A percentile compares a stretch with the other conserved stretches of the same genome.
phyloP scores from a whole-genome alignment of 2,113 vertebrate species.

The Triplophysa siluroides region DNA sequence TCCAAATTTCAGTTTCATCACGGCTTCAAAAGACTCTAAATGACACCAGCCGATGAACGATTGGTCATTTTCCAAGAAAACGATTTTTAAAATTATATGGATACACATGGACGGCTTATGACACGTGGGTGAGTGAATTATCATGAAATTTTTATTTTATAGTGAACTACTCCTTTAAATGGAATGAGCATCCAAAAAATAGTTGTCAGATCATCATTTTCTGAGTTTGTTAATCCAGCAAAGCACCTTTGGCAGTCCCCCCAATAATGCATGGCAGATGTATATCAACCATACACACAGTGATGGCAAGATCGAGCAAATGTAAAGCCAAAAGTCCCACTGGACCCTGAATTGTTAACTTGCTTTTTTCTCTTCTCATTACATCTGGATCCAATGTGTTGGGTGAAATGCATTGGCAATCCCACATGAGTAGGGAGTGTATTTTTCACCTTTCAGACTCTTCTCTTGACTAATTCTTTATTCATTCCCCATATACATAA shows the following conservation, averaged over 20 bases:
- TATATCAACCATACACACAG: conserved; percentile 63
- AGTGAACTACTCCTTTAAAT: neutral
- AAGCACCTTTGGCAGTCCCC: conserved; percentile 70
- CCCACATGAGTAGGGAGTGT: conserved; percentile 43
- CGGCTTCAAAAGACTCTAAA: too few species aligned
- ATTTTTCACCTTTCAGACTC: conserved; percentile 21
- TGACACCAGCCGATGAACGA: too few species aligned
- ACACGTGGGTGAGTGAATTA: too few species aligned
- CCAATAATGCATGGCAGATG: conserved; percentile 82
- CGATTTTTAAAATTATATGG: too few species aligned
- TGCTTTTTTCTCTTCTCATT: conserved; percentile 47
- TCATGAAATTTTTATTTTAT: too few species aligned
- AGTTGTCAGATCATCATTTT: conserved; percentile 60
- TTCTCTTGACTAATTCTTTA: conserved; percentile 6
- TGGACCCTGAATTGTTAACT: conserved; percentile 30
- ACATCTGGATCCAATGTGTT: conserved; percentile 71
- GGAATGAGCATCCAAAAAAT: conserved; percentile 14
- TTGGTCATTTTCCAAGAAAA: too few species aligned
- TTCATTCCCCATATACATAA: neutral
- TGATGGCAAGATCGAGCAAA: conserved; percentile 45
- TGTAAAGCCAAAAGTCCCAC: conserved; percentile 35
- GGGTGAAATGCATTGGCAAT: conserved; percentile 46
- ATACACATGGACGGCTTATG: too few species aligned
- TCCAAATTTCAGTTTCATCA: too few species aligned
- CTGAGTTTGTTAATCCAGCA: conserved; percentile 67